Evolutionary conservation across 2,113 vertebrate genomes (phyloP).

Genomic region (Corydoras sp.): DNA sequence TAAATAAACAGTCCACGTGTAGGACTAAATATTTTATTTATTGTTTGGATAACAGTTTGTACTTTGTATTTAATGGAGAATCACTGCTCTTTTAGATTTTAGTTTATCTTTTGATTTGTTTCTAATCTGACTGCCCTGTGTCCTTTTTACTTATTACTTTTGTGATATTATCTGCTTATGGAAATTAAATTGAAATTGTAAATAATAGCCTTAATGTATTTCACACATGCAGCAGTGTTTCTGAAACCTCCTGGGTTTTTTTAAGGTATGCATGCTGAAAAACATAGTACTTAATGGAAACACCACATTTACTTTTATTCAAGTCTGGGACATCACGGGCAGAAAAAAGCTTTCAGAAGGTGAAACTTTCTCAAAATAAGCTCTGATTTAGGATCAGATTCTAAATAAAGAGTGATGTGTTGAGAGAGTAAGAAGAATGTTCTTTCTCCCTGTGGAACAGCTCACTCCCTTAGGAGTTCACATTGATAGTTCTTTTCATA

Average conservation of each 20-base stretch:
- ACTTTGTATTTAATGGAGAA: too few species aligned
- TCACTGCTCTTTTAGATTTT: too few species aligned
- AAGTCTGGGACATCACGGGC: conserved; percentile 7
- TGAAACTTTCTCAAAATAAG: conserved; percentile 3
- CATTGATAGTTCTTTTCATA: neutral
- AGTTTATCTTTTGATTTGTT: too few species aligned
- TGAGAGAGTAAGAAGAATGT: neutral
- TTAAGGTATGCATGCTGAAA: conserved; percentile 55
- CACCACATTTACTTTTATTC: conserved; percentile 55
- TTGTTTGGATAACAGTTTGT: too few species aligned
- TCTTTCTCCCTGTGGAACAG: neutral
- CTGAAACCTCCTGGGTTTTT: conserved; percentile 32
- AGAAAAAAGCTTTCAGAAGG: conserved; percentile 27
- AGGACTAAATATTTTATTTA: too few species aligned
- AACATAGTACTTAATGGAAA: conserved; percentile 56
- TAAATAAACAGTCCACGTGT: too few species aligned
- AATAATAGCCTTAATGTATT: neutral
- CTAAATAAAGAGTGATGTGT: neutral
- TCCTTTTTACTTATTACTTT: too few species aligned
- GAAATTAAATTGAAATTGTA: too few species aligned
- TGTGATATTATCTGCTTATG: too few species aligned
- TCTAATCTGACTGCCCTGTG: too few species aligned
- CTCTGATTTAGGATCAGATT: neutral
- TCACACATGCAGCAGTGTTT: conserved; percentile 2
- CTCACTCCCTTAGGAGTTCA: neutral